Conservation (phyloP, 2,113 vertebrate species). For the Phylloscopus trochiloides region DNA sequence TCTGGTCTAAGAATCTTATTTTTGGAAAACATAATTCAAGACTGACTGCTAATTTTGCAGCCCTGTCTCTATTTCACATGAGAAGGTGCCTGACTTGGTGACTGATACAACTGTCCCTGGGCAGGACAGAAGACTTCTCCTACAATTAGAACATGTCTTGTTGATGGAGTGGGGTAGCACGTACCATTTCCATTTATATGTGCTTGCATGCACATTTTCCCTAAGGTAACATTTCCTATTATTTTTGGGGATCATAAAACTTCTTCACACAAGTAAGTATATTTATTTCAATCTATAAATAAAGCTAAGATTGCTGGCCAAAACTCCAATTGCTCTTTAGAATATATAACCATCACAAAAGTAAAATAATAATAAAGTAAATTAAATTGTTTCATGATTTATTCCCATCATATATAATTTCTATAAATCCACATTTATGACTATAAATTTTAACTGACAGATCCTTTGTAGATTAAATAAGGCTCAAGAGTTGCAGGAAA, state of each 20-base stretch:
- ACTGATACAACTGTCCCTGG: not conserved
- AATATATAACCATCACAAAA: slow-evolving; percentile 4
- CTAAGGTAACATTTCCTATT: slow-evolving; percentile 56
- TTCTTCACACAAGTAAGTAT: not conserved
- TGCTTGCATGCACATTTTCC: not conserved
- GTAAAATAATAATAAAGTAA: slow-evolving; percentile 37
- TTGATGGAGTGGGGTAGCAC: not conserved
- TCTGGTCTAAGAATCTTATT: not conserved
- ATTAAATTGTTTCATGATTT: slow-evolving; percentile 42
- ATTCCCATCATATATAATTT: not conserved
- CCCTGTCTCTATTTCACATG: not conserved
- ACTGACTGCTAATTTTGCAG: not conserved
- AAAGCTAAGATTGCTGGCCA: not conserved
- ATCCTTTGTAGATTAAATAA: not conserved
- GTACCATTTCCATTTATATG: slow-evolving; percentile 29
- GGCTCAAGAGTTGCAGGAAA: not conserved
- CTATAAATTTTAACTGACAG: not conserved
- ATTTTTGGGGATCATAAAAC: slow-evolving; percentile 36
- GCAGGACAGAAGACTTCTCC: not conserved
- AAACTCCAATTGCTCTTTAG: not conserved
- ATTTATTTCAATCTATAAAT: slow-evolving; percentile 50
- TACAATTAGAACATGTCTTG: not conserved
- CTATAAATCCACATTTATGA: not conserved
- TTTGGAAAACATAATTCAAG: not conserved
- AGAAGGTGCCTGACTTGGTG: not conserved